phyloP scores from a whole-genome alignment of 2,888 invertebrate species.

The Agonopterix heracliana region DNA sequence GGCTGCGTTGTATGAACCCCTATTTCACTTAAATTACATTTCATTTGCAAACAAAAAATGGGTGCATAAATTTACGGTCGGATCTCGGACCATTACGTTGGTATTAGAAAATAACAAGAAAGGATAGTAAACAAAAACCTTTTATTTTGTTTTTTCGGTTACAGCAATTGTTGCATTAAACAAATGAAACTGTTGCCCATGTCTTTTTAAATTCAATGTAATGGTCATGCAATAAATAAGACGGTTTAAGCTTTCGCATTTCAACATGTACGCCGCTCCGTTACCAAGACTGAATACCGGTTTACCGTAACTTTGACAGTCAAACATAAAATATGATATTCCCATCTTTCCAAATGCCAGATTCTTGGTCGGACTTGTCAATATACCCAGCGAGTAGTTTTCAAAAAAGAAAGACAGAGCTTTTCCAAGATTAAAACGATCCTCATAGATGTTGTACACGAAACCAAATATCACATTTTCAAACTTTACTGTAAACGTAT shows the following conservation, averaged over 20 bases:
- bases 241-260: conserved; percentile 76
- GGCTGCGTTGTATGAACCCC: too few relatives aligned
- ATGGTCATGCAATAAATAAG: conserved; percentile 79
- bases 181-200: conserved; percentile 72
- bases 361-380: conserved; percentile 71
- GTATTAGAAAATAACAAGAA: not conserved
- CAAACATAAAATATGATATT: conserved; percentile 80
- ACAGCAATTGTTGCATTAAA: conserved; percentile 42
- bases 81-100: too few relatives aligned
- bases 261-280: conserved; percentile 77
- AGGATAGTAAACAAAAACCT: not conserved
- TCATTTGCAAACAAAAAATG: too few relatives aligned
- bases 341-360: conserved; percentile 69
- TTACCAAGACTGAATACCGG: conserved; percentile 77
- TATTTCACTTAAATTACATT: too few relatives aligned
- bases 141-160: conserved; percentile 48
- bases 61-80: too few relatives aligned
- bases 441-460: conserved; percentile 73
- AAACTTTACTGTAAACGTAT: conserved; percentile 72
- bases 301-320: conserved; percentile 77
- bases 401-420: conserved; percentile 78
- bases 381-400: conserved; percentile 68
- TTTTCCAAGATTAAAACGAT: conserved; percentile 79
- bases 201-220: conserved; percentile 74
- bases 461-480: conserved; percentile 77